Evolutionary conservation across 2,113 vertebrate species (phyloP).

Genomic region (Myotis yumanensis): DNA sequence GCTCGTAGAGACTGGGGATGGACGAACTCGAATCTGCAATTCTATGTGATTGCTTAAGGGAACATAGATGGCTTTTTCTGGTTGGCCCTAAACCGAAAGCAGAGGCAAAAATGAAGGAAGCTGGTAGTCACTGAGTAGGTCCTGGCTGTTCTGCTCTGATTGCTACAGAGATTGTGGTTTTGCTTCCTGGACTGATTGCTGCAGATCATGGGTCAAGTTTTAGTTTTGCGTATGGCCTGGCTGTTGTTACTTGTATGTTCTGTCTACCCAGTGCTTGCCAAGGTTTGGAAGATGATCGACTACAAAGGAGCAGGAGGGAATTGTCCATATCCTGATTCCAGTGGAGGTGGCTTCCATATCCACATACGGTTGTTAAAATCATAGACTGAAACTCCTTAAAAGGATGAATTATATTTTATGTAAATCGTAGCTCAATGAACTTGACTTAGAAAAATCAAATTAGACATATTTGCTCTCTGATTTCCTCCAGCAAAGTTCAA

Average conservation of each 20-base stretch:
- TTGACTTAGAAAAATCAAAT: neutral
- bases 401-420: neutral
- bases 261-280: neutral
- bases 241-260: neutral
- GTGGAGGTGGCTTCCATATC: neutral
- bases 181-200: neutral
- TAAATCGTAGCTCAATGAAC: neutral
- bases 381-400: neutral
- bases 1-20: neutral
- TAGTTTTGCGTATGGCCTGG: neutral
- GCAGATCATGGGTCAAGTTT: neutral
- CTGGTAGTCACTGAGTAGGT: neutral
- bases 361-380: neutral
- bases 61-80: neutral
- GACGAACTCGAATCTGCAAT: neutral
- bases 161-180: neutral
- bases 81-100: neutral
- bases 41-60: neutral
- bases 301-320: neutral
- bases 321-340: neutral
- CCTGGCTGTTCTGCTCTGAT: neutral
- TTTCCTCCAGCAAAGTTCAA: neutral
- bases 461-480: neutral
- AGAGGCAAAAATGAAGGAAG: neutral
- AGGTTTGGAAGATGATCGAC: neutral